Base-by-base conservation (phyloP, 2,113 vertebrate species). In the Serinus canaria region DNA sequence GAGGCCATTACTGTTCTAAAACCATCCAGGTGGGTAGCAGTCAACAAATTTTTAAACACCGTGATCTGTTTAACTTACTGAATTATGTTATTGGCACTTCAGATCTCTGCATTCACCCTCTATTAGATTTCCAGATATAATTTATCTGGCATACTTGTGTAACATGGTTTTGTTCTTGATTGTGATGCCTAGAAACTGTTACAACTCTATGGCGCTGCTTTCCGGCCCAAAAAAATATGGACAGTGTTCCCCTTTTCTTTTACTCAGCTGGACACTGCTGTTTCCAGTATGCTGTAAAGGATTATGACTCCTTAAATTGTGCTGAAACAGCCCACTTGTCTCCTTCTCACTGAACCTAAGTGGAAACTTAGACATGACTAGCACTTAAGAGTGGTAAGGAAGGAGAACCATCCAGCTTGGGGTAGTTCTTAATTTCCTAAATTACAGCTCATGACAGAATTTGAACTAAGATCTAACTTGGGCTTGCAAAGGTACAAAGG, bases 1-100 rank as follows among this genome's bases (percentile, higher is more conserved):
- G 98, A 28, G 98, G 98, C 56, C 93, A 94, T 62, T 98, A 98
- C 95, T 98, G 98, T 68, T 93, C 93, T 70, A 98, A 95, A 94
- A 94, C 95, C 80, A 97, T 98, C 89, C 96, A 98, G 98, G 98
- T 98, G 75, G 2, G 92, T 91, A 83, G 22, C 9, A 82, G 53
- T 22, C 39, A 74, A 50, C 7, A 50, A 58, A 6, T 27, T 67
- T 77, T 85, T 20, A 46, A 74, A n/a, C 35, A 75, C 22, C 55
- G 20, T 12, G 24, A 21, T 60, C 19, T 0, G 7, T 77, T 46
- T 85, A 39, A 83, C 20, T 50, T 55, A 46, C 9, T 94, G 55
- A 52, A 41, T 44, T 83, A 15, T 15, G 13, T 0, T 50, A 15
- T 60, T 95, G 27, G 17, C 64, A 58, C 30, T 49, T 82, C 46